Evolutionary conservation across 2,113 vertebrate species (phyloP), one percentile per base, ranked within the genome.

Genomic region (Periophthalmus modestus): DNA sequence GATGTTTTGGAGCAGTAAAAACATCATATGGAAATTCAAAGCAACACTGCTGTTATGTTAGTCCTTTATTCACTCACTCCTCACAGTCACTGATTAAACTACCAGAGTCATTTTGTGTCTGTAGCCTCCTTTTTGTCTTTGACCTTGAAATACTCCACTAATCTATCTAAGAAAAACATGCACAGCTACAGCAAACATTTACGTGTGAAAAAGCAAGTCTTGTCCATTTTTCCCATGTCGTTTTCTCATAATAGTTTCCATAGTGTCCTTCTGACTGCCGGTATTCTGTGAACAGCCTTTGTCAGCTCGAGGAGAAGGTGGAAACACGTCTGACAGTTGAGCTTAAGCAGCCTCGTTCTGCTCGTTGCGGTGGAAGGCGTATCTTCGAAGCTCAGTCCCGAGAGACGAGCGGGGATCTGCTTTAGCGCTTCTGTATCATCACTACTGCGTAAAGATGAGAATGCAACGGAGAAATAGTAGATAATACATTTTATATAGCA

Each of bases 291-390:
- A 57, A 63, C 23, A 82, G 52, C 24, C 67, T 71, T 36, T 50
- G 78, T 80, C 73, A 68, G 63, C 73, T 69, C 48, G 52, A 19
- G 0, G 59, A 39, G 47, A 61, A 69, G 59, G 78, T 78, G 72
- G 79, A 75, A 75, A 34, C 67, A 2, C 28, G 24, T 58, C 72
- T 80, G 83, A 84, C 80, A 77, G 74, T 43, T 80, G 83, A 89
- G 80, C 48, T 57, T 78, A 69, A 79, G 47, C 78, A 85, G 71
- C 36, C 57, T 43, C 75, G 55, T 34, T 11, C 18, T 52, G 72
- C 39, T 46, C 73, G 75, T 81, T 73, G 81, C 71, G 75, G 66
- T 19, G 58, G 66, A 77, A 69, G 66, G 46, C 62, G 58, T 79
- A 77, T 87, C 81, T 59, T 61, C 74, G 78, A 69, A 69, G 69